These are phyloP conservation scores for Elanoides forficatus DNA, from an alignment of 2,113 vertebrate genomes.

Conservation along the genomic window DNA sequence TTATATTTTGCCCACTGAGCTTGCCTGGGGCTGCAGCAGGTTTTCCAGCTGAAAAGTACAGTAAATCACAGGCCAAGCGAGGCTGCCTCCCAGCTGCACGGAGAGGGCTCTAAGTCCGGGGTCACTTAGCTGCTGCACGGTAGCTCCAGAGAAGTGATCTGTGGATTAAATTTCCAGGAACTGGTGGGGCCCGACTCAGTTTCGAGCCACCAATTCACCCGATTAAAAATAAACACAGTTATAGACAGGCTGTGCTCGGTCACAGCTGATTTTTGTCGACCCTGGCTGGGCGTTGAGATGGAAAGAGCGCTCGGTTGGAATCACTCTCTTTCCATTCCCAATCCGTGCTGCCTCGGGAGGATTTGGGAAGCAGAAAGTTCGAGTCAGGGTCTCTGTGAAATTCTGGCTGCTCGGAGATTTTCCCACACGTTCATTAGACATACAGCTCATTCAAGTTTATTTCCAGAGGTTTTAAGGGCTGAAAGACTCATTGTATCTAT, in stretches of 20 bases:
- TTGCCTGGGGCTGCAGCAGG: background rate
- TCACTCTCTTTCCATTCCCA: background rate
- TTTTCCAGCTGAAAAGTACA: background rate
- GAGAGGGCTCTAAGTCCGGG: background rate
- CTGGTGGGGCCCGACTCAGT: background rate
- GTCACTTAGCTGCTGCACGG: background rate
- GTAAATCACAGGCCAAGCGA: fast-evolving
- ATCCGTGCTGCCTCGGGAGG: background rate
- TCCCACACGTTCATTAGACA: background rate
- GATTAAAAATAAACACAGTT: conserved; percentile 2
- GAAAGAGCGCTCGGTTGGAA: background rate
- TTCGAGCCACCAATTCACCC: background rate
- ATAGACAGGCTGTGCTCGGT: background rate
- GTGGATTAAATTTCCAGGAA: conserved; percentile 1
- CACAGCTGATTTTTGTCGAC: conserved; percentile 13
- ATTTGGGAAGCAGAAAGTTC: conserved; percentile 15
- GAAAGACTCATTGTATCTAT: background rate
- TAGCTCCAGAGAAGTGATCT: background rate
- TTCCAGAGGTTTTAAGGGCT: background rate
- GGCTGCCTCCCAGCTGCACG: background rate
- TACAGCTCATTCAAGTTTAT: background rate
- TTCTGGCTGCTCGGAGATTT: background rate
- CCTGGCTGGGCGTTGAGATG: background rate
- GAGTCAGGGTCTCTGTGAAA: background rate
- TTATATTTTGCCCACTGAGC: fast-evolving